Evolutionary conservation across 1,140 invertebrate genomes (phyloP).

Genomic region (Lerema accius): DNA sequence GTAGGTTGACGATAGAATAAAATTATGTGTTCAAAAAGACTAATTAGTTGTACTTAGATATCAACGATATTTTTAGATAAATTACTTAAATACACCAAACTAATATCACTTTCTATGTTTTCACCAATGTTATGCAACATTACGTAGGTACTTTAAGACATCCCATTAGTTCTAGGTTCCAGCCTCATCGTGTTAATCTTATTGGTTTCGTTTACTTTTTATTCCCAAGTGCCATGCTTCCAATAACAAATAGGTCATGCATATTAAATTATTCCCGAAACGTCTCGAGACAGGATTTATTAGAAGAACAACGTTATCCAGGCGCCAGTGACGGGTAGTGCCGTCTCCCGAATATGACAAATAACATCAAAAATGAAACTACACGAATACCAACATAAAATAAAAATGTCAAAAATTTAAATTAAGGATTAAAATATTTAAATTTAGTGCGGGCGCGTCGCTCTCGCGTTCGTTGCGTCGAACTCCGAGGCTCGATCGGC

Average conservation of each 20-base stretch:
- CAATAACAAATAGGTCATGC: conserved; percentile 10
- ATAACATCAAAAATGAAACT: conserved; percentile 81
- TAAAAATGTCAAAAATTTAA: conserved; percentile 83
- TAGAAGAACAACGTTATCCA: conserved; percentile 46
- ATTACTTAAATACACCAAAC: too few species aligned
- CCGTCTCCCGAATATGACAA: conserved; percentile 78
- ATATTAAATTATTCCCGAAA: conserved; percentile 16
- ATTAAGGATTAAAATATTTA: conserved; percentile 83
- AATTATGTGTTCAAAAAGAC: too few species aligned
- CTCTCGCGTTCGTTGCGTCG: conserved; percentile 49
- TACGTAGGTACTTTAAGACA: too few species aligned
- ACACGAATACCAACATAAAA: conserved; percentile 82
- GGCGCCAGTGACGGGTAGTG: conserved; percentile 65
- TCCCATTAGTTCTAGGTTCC: too few species aligned
- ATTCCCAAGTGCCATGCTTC: too few species aligned
- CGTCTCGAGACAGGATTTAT: conserved; percentile 29
- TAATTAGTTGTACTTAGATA: too few species aligned
- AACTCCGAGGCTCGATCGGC: conserved; percentile 40
- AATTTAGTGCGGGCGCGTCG: conserved; percentile 79
- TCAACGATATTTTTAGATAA: too few species aligned
- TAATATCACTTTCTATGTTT: too few species aligned
- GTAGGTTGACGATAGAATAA: too few species aligned
- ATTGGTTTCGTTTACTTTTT: too few species aligned
- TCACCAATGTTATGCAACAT: too few species aligned
- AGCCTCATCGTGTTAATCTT: too few species aligned